Evolutionary conservation across 2,888 invertebrate species (phyloP).

Genomic region (Clistopyga incitator): DNA sequence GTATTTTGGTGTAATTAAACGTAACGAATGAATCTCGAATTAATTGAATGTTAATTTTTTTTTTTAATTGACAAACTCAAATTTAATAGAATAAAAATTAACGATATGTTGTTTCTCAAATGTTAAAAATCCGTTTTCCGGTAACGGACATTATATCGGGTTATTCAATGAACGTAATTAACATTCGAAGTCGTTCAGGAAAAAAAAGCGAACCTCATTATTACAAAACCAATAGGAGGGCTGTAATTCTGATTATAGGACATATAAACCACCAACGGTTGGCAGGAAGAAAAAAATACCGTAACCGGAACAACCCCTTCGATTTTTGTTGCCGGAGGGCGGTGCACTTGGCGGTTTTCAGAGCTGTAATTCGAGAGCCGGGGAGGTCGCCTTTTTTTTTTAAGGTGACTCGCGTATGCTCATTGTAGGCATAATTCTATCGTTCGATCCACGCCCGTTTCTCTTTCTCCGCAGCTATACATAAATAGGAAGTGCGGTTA

Average conservation of each 20-base stretch:
- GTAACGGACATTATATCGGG: too few species aligned
- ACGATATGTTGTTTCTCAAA: too few species aligned
- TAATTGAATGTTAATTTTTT: too few species aligned
- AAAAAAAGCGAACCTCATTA: too few species aligned
- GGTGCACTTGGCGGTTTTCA: slow-evolving; percentile 60
- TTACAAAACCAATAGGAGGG: not conserved
- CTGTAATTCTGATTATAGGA: not conserved
- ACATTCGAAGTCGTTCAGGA: too few species aligned
- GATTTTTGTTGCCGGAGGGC: slow-evolving; percentile 61
- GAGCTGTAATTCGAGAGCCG: slow-evolving; percentile 58
- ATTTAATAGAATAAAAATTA: too few species aligned
- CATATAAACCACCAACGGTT: slow-evolving; percentile 4
- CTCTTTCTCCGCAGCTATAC: not conserved
- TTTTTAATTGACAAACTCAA: too few species aligned
- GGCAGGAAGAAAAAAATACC: slow-evolving; percentile 24
- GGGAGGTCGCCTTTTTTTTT: slow-evolving; percentile 45
- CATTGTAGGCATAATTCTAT: slow-evolving; percentile 24
- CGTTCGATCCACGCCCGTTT: slow-evolving; percentile 14
- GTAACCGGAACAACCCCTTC: slow-evolving; percentile 59
- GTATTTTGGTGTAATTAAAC: too few species aligned
- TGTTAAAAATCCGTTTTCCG: too few species aligned
- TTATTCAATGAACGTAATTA: too few species aligned
- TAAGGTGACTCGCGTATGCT: not conserved
- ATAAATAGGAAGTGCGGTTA: slow-evolving; percentile 66
- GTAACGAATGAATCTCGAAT: too few species aligned